These are phyloP conservation scores for Trilocha varians DNA, from an alignment of 2,888 invertebrate species.

Conservation along the genomic window DNA sequence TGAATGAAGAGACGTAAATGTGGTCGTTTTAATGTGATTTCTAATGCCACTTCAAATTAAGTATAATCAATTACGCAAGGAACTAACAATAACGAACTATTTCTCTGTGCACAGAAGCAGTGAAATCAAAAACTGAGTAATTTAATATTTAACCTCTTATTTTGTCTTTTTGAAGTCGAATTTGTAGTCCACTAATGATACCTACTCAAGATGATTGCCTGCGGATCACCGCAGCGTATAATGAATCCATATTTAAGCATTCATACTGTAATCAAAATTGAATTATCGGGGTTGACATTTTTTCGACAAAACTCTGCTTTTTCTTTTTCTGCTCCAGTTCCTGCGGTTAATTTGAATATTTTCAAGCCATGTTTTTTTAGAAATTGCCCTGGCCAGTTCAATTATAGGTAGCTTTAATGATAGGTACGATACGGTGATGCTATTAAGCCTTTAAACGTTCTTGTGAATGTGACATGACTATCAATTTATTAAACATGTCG, in stretches of 20 bases:
- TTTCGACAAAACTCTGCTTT: slow-evolving; percentile 51
- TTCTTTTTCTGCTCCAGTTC: slow-evolving; percentile 71
- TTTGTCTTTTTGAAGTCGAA: slow-evolving; percentile 54
- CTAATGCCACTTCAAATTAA: too few relatives aligned
- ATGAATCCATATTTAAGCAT: slow-evolving; percentile 67
- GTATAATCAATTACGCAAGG: not conserved
- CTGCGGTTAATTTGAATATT: slow-evolving; percentile 46
- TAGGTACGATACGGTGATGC: slow-evolving; percentile 10
- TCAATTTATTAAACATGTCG: not conserved
- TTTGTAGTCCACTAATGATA: slow-evolving; percentile 65
- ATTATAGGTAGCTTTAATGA: slow-evolving; percentile 25
- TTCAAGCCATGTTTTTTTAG: slow-evolving; percentile 24
- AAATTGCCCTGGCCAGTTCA: slow-evolving; percentile 16
- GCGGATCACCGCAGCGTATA: slow-evolving; percentile 61
- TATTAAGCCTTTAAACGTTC: slow-evolving; percentile 5
- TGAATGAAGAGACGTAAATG: too few relatives aligned
- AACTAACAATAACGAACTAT: not conserved
- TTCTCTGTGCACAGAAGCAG: slow-evolving; percentile 27
- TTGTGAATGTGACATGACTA: slow-evolving; percentile 4
- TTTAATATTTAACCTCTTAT: slow-evolving; percentile 59
- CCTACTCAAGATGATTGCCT: slow-evolving; percentile 64
- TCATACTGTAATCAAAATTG: slow-evolving; percentile 73
- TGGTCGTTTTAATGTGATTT: too few relatives aligned
- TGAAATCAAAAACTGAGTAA: slow-evolving; percentile 56
- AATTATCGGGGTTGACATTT: slow-evolving; percentile 70